Percentiles rank a stretch among this genome's conserved stretches.
Conservation (phyloP, 2,113 vertebrate genomes). For the Halichoerus grypus region DNA sequence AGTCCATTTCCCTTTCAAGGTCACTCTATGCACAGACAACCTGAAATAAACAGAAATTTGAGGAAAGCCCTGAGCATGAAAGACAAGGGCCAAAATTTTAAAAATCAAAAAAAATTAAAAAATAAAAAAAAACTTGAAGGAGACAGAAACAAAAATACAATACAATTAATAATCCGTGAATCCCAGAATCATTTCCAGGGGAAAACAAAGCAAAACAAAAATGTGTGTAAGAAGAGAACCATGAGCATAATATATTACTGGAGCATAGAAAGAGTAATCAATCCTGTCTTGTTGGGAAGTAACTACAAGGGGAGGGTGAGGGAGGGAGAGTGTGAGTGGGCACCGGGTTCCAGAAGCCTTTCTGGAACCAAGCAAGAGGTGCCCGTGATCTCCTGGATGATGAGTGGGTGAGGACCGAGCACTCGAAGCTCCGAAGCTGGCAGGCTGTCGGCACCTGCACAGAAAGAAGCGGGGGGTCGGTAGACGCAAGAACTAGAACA, state of each 20-base stretch:
- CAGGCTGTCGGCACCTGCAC: fast-evolving
- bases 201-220: background rate
- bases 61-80: background rate
- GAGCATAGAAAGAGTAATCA: too few species aligned
- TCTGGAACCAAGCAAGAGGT: background rate
- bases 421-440: fast-evolving
- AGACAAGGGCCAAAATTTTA: background rate
- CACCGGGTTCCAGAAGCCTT: background rate
- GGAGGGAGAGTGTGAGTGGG: background rate
- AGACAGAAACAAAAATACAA: background rate
- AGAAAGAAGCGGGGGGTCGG: background rate
- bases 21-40: background rate
- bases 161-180: background rate
- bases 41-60: background rate
- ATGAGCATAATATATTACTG: background rate
- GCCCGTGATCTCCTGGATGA: background rate
- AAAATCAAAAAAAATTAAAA: background rate
- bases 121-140: background rate
- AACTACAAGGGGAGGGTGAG: background rate
- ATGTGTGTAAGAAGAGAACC: background rate
- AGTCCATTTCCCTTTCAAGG: background rate
- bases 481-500: fast-evolving
- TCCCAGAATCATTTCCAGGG: background rate
- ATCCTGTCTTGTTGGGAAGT: background rate
- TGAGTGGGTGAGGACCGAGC: too few species aligned